Conservation (phyloP, 2,113 vertebrate genomes). For the Hippoglossus stenolepis region DNA sequence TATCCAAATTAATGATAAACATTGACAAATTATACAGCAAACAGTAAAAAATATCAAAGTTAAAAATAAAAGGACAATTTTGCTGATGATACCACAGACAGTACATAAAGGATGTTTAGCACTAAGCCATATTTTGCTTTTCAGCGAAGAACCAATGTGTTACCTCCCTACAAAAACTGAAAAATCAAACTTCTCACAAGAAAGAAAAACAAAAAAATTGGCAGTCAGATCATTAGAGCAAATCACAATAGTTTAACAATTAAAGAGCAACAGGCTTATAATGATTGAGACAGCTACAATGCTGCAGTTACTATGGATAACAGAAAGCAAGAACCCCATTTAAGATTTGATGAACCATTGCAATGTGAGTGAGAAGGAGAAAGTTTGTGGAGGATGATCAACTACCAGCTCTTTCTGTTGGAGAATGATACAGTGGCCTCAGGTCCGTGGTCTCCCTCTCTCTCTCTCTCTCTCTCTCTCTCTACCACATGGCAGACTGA, state of each 20-base stretch:
- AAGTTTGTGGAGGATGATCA: constrained; percentile 31
- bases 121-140: constrained; percentile 25
- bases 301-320: constrained; percentile 35
- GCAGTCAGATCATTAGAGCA: constrained; percentile 38
- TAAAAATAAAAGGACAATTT: constrained; percentile 35
- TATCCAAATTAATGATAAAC: constrained; percentile 40
- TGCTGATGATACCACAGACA: constrained; percentile 32
- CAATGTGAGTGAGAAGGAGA: constrained; percentile 22
- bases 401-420: constrained; percentile 33
- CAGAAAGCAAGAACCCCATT: constrained; percentile 15
- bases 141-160: not conserved
- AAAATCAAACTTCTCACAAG: constrained; percentile 3
- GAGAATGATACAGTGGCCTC: constrained; percentile 9
- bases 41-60: constrained; percentile 42
- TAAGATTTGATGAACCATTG: constrained; percentile 11
- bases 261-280: constrained; percentile 40
- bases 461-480: too few species aligned
- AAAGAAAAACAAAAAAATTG: constrained; percentile 24
- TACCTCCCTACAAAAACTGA: constrained; percentile 19
- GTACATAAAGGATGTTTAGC: constrained; percentile 24
- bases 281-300: constrained; percentile 37
- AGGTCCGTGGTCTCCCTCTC: not conserved
- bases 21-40: constrained; percentile 47
- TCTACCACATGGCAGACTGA: not conserved
- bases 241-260: constrained; percentile 49